Conservation (phyloP, 2,888 invertebrate genomes). For the Hyposoter dolosus region DNA sequence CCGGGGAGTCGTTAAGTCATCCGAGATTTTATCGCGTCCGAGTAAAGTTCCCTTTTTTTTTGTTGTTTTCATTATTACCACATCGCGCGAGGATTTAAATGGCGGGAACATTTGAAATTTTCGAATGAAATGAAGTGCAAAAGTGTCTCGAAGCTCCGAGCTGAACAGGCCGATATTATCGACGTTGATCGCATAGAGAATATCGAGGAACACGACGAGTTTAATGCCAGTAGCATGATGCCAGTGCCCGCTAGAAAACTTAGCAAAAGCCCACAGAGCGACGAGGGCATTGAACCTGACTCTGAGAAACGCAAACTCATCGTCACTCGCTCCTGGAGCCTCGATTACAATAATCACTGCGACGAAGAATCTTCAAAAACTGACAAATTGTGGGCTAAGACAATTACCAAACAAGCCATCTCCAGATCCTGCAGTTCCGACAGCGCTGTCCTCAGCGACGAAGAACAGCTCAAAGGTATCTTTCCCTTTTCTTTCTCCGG, state of each 20-base stretch:
- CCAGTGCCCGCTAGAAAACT: constrained; percentile 73
- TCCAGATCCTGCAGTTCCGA: constrained; percentile 86
- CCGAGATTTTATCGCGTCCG: not conserved
- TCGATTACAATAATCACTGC: constrained; percentile 87
- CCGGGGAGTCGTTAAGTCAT: constrained; percentile 9
- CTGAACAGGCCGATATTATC: constrained; percentile 29
- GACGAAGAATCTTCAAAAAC: constrained; percentile 83
- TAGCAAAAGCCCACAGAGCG: constrained; percentile 80
- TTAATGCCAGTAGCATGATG: constrained; percentile 75
- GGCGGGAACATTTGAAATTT: constrained; percentile 31
- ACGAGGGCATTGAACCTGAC: constrained; percentile 82
- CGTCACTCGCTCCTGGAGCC: constrained; percentile 83
- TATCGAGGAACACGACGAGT: constrained; percentile 79
- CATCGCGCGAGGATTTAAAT: not conserved
- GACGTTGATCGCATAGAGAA: constrained; percentile 72
- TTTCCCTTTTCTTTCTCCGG: not conserved
- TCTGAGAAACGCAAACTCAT: constrained; percentile 73
- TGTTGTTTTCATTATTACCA: not conserved
- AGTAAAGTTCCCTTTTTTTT: constrained; percentile 8
- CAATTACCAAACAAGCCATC: constrained; percentile 78
- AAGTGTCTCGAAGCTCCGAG: constrained; percentile 48
- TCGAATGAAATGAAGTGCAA: constrained; percentile 72
- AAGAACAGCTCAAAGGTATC: constrained; percentile 83
- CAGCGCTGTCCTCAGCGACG: constrained; percentile 86
- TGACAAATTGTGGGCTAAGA: constrained; percentile 68